phyloP scores from a whole-genome alignment of 2,797 vertebrate species.

The Siniperca obscura region DNA sequence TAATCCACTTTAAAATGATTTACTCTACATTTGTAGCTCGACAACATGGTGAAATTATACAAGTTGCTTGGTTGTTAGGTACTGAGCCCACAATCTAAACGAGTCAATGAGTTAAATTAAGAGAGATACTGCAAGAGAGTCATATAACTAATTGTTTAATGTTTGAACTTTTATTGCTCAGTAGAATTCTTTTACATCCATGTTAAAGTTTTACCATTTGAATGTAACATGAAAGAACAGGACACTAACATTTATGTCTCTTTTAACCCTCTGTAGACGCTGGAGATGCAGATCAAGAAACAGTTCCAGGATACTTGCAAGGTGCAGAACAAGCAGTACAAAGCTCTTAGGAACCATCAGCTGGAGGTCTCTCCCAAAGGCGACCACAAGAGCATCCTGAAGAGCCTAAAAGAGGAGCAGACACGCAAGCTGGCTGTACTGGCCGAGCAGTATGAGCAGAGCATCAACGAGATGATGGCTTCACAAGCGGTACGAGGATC shows the following conservation, averaged over 20 bases:
- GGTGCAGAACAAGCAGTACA: constrained; percentile 99
- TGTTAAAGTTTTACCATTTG: background rate
- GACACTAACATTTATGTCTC: background rate
- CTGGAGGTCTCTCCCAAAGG: constrained; percentile 98
- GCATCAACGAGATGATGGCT: constrained; percentile 99
- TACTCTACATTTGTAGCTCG: background rate
- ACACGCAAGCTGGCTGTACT: constrained; percentile 93
- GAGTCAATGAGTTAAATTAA: background rate
- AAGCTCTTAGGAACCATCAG: constrained; percentile 99
- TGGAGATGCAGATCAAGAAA: constrained; percentile 99
- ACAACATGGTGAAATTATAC: background rate
- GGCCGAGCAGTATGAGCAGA: constrained; percentile 96
- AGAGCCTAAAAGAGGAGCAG: constrained; percentile 95
- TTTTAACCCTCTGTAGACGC: constrained; percentile 54
- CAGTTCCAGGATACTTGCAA: constrained; percentile 99
- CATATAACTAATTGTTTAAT: background rate
- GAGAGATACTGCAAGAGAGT: background rate
- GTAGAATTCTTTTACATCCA: background rate
- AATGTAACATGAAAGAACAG: background rate
- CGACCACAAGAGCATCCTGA: constrained; percentile 93
- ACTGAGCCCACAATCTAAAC: background rate
- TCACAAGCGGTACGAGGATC: constrained; percentile 91
- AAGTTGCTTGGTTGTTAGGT: background rate
- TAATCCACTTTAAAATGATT: background rate
- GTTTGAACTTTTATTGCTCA: background rate